These are phyloP conservation scores for Nemapogon koenigi DNA, from an alignment of 2,888 invertebrate genomes.

Conservation along the genomic window DNA sequence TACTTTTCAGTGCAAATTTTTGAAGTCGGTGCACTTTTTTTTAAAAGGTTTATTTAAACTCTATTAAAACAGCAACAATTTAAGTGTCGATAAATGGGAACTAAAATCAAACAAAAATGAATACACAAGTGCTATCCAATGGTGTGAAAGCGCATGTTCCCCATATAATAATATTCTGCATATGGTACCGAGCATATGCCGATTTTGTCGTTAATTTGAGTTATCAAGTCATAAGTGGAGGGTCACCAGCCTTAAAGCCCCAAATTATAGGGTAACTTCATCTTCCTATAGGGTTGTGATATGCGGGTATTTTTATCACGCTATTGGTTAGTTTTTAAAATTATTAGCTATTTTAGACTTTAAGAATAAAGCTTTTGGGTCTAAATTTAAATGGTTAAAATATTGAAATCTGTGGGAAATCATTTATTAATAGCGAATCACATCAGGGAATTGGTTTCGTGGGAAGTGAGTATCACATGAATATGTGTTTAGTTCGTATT, in stretches of 20 bases:
- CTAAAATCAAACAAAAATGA: too few species aligned
- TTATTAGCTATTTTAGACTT: conserved; percentile 18
- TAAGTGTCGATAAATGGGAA: too few species aligned
- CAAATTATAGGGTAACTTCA: conserved; percentile 28
- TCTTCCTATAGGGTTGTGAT: conserved; percentile 33
- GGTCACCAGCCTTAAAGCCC: neutral
- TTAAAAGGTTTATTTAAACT: too few species aligned
- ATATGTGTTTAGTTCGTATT: neutral
- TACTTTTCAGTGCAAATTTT: too few species aligned
- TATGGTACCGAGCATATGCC: too few species aligned
- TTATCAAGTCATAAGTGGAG: neutral
- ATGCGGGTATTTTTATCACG: conserved; percentile 42
- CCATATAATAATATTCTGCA: too few species aligned
- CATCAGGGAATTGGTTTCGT: conserved; percentile 51
- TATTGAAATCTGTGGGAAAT: conserved; percentile 31
- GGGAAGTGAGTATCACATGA: conserved; percentile 26
- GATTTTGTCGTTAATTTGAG: conserved; percentile 1
- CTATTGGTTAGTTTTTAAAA: conserved; percentile 13
- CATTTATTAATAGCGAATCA: conserved; percentile 44
- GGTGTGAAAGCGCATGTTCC: too few species aligned
- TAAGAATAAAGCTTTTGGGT: conserved; percentile 9
- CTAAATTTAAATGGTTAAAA: conserved; percentile 13
- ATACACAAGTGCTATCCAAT: too few species aligned
- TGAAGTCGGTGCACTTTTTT: too few species aligned
- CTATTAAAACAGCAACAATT: too few species aligned